Percentiles rank a stretch among this genome's conserved stretches.
Conservation (phyloP, 2,113 vertebrate genomes). For the Dicerorhinus sumatrensis region DNA sequence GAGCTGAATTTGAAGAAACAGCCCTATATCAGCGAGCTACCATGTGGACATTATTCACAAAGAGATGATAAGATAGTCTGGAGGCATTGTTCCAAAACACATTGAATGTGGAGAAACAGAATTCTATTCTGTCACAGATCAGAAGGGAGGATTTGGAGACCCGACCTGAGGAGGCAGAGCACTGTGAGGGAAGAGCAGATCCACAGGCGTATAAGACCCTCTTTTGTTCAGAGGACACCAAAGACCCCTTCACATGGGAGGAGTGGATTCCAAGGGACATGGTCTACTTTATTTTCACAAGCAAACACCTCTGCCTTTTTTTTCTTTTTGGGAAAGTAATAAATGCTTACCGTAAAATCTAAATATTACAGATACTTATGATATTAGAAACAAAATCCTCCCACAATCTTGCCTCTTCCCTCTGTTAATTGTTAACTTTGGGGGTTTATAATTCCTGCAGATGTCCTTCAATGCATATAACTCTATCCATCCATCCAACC, state of each 20-base stretch:
- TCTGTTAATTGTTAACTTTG: not conserved
- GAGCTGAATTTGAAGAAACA: constrained; percentile 58
- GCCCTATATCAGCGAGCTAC: not conserved
- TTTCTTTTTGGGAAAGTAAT: not conserved
- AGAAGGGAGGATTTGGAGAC: not conserved
- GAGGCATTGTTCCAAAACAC: not conserved
- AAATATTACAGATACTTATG: not conserved
- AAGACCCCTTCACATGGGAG: not conserved
- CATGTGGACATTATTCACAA: constrained; percentile 50
- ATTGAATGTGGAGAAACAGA: not conserved
- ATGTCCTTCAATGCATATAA: not conserved
- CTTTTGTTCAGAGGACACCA: not conserved
- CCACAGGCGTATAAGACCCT: not conserved
- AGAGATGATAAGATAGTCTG: constrained; percentile 34
- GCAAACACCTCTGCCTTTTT: not conserved
- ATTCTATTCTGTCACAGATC: not conserved
- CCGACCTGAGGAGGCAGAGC: not conserved
- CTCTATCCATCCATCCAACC: not conserved
- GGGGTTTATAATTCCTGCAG: not conserved
- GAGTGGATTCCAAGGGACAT: no score
- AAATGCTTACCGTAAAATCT: not conserved
- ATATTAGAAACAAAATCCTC: not conserved
- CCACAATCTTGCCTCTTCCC: not conserved
- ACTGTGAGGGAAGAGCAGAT: not conserved
- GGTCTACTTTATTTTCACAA: not conserved